Conservation (phyloP, 2,113 vertebrate species). For the Sylvia atricapilla region DNA sequence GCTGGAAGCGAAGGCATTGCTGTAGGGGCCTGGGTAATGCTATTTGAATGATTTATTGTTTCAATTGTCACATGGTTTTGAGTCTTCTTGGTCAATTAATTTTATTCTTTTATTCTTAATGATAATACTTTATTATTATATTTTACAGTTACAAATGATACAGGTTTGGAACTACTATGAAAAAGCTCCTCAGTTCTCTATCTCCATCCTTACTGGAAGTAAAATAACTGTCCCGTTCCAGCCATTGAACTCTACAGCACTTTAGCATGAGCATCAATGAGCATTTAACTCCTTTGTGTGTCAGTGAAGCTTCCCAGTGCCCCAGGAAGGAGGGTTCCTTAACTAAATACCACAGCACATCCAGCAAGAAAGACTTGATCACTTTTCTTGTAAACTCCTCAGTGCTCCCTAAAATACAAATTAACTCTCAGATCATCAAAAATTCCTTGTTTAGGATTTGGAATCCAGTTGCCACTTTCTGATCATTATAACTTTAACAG, state of each 20-base stretch:
- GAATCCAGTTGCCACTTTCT: background rate
- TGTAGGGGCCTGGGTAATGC: background rate
- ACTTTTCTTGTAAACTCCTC: background rate
- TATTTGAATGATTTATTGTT: background rate
- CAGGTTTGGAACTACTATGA: background rate
- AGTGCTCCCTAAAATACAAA: background rate
- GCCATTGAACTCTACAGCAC: background rate
- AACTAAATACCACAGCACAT: background rate
- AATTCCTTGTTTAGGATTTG: background rate
- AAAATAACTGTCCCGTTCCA: background rate
- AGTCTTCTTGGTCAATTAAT: background rate
- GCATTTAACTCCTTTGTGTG: background rate
- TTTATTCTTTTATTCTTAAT: background rate
- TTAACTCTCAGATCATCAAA: background rate
- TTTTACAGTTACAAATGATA: background rate
- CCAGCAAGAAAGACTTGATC: background rate
- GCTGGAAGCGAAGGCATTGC: background rate
- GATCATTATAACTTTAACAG: conserved; percentile 20
- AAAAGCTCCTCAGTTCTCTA: background rate
- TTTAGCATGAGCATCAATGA: background rate
- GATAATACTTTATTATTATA: background rate
- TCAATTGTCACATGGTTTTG: background rate
- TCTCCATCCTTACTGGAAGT: background rate
- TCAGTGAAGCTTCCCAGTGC: background rate
- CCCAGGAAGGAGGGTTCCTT: background rate